These are phyloP conservation scores for Thereuonema tuberculata DNA, from an alignment of 1,140 invertebrate species.

Conservation along the genomic window DNA sequence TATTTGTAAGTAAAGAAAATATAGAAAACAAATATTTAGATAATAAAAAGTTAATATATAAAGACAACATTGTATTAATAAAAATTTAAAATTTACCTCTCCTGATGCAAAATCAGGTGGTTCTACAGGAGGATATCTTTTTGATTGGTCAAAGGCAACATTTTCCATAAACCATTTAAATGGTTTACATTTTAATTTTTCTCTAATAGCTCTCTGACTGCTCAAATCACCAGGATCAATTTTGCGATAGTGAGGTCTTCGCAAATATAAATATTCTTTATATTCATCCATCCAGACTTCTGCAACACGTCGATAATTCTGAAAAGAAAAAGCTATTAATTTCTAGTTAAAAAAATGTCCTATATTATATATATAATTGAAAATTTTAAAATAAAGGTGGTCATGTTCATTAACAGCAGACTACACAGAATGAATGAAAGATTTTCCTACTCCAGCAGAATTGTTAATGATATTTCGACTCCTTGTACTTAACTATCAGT, in stretches of 20 bases:
- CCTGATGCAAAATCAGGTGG: constrained; percentile 75
- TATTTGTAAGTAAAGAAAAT: too few species aligned
- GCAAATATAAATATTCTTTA: constrained; percentile 69
- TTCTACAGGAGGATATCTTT: constrained; percentile 82
- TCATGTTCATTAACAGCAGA: not conserved
- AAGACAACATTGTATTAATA: too few species aligned
- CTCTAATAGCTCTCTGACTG: constrained; percentile 57
- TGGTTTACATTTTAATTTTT: constrained; percentile 68
- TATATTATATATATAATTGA: too few species aligned
- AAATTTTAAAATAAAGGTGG: constrained; percentile 6
- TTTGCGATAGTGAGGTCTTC: constrained; percentile 55
- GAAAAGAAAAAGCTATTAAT: constrained; percentile 16
- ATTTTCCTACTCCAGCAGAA: too few species aligned
- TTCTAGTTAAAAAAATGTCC: too few species aligned
- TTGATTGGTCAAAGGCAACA: constrained; percentile 78
- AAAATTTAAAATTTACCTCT: constrained; percentile 38
- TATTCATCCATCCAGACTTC: constrained; percentile 68
- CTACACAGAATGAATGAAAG: constrained; percentile 9
- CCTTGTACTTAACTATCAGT: too few species aligned
- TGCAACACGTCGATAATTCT: constrained; percentile 47
- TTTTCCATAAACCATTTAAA: constrained; percentile 95
- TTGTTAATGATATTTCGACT: too few species aligned
- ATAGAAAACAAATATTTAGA: too few species aligned
- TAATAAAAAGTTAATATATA: too few species aligned
- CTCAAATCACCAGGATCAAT: constrained; percentile 68